These are phyloP conservation scores for Xanthia icteritia DNA, from an alignment of 2,888 invertebrate species.

Conservation along the genomic window DNA sequence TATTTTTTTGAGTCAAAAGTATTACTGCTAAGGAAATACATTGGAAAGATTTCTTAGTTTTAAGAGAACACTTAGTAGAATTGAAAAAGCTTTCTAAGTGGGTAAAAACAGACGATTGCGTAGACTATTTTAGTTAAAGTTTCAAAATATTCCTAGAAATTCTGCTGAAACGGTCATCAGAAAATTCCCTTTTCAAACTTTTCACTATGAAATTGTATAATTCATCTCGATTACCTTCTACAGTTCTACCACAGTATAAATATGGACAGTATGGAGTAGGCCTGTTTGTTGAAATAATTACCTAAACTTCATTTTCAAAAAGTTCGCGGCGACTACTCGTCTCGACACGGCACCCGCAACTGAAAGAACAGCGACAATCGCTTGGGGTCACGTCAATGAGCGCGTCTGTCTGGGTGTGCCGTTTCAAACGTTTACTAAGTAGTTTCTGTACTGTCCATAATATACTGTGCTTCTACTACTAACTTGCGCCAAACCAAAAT, in stretches of 20 bases:
- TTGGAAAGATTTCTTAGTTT: not conserved
- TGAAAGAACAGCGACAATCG: too few species aligned
- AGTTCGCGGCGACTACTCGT: too few species aligned
- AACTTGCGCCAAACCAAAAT: not conserved
- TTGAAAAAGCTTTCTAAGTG: not conserved
- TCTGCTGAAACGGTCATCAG: not conserved
- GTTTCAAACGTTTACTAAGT: too few species aligned
- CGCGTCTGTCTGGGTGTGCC: too few species aligned
- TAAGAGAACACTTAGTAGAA: not conserved
- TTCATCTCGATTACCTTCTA: not conserved
- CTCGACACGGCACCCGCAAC: too few species aligned
- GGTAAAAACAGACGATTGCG: not conserved
- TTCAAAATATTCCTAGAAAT: not conserved
- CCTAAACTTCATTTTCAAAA: too few species aligned
- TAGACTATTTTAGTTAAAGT: too few species aligned
- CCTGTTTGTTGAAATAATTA: too few species aligned
- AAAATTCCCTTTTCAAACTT: not conserved
- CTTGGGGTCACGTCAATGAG: too few species aligned
- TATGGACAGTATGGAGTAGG: too few species aligned
- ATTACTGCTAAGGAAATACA: not conserved
- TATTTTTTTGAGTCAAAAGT: not conserved
- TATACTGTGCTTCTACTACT: too few species aligned
- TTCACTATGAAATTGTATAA: not conserved
- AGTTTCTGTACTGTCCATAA: too few species aligned
- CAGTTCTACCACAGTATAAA: not conserved